A percentile compares a stretch with the other conserved stretches of the same genome.
phyloP scores from a whole-genome alignment of 2,797 vertebrate genomes.

The Gallinago solitaria region DNA sequence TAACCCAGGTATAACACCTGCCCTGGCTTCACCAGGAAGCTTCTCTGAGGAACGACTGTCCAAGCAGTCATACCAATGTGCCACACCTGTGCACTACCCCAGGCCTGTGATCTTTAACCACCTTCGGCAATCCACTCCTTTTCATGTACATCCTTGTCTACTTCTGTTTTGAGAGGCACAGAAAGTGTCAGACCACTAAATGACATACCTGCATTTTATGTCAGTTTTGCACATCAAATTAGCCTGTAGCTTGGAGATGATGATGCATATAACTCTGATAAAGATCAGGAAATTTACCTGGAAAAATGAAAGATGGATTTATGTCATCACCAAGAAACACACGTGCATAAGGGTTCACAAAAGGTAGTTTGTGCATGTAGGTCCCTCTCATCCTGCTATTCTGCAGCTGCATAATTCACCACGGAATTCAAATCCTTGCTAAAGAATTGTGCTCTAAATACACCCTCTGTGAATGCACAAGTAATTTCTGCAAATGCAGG shows the following conservation, averaged over 20 bases:
- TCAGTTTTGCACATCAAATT: slow-evolving; percentile 97
- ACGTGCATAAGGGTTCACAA: neutral
- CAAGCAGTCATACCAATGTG: neutral
- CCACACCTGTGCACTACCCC: neutral
- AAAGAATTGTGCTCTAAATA: neutral
- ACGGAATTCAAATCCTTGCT: neutral
- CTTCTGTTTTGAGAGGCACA: neutral
- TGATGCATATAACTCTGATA: slow-evolving; percentile 94
- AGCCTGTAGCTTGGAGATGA: slow-evolving; percentile 94
- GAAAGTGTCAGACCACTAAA: neutral
- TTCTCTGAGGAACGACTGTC: neutral
- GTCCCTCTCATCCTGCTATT: neutral
- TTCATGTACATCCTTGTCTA: neutral
- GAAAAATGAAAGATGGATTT: neutral
- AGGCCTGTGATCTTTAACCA: neutral
- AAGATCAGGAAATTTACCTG: slow-evolving; percentile 99
- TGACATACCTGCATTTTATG: slow-evolving; percentile 93
- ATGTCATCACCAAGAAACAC: neutral
- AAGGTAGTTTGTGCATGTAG: neutral
- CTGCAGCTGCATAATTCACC: neutral
- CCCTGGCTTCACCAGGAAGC: neutral
- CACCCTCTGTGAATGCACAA: neutral
- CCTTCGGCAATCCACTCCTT: neutral
- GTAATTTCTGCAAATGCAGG: neutral
- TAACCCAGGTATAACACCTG: neutral